Evolutionary conservation across 1,140 invertebrate species (phyloP), one percentile per base, ranked within the genome.

Genomic region (Diabrotica virgifera): DNA sequence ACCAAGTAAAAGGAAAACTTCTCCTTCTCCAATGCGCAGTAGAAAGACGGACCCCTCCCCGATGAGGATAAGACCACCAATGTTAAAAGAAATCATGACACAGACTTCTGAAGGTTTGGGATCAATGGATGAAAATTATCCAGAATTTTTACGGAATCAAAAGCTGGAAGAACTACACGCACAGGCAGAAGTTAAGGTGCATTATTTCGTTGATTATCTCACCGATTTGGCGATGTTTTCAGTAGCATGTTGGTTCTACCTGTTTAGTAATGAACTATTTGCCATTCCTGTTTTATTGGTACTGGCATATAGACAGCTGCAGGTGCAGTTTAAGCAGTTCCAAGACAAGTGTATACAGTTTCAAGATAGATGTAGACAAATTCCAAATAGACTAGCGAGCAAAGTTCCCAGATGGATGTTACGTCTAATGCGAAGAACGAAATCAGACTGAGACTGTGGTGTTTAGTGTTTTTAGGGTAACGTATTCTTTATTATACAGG

Each of bases 181-280:
- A 11, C 64, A 64, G 67, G 86, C 89, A 0, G 85, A 87, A 67
- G 81, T 78, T 36, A 90, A 86, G 69, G 87, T 91, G 0, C 82
- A 85, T 54, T 84, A 85, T 6, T 85, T 82, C 0, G 78, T 91
- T 2, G 87, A 86, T 71, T 90, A 89, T 70, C 78, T 85, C 7
- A 89, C 89, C 0, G 89, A 91, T 74, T 70, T 90, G 55, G 86
- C 86, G 40, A 82, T 91, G 68, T 82, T 91, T 58, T 55, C 88
- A 11, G 84, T 91, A 1, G 90, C 90, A 5, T 87, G 86, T 76
- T 90, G 87, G 85, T 81, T 92, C 46, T 93, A 92, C 76, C 76
- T 91, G 9, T 92, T 91, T 72, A 89, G 90, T 72, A 89, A 90
- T 70, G 89, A 91, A 75, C 80, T 86, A 59, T 79, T 92, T 13